Conservation (phyloP, 2,888 invertebrate genomes). For the Troides aeacus region DNA sequence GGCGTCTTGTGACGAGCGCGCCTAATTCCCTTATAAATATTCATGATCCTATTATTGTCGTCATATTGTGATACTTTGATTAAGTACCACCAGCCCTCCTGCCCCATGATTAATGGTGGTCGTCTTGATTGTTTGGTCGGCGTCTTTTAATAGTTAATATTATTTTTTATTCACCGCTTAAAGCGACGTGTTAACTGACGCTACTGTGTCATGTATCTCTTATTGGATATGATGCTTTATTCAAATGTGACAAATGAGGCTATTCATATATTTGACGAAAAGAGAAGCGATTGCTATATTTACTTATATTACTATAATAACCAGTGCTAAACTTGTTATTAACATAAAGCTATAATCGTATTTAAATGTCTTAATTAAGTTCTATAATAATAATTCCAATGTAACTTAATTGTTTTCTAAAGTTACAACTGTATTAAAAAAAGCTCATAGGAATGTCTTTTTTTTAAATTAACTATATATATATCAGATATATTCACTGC, state of each 20-base stretch:
- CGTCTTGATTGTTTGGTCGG: constrained; percentile 43
- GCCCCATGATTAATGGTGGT: constrained; percentile 59
- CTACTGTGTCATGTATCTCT: constrained; percentile 38
- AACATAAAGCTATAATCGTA: too few species aligned
- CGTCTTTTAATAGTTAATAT: constrained; percentile 36
- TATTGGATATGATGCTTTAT: constrained; percentile 17
- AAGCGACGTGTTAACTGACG: constrained; percentile 31
- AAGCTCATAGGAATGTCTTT: too few species aligned
- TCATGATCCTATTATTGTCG: constrained; percentile 66
- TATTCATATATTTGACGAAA: neutral
- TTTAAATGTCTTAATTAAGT: too few species aligned
- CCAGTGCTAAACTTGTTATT: too few species aligned
- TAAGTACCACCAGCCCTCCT: constrained; percentile 64
- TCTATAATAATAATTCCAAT: too few species aligned
- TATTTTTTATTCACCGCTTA: constrained; percentile 32
- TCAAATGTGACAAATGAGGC: constrained; percentile 6
- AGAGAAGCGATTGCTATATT: neutral
- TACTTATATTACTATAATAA: too few species aligned
- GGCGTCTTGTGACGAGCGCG: constrained; percentile 47
- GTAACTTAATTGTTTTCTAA: too few species aligned
- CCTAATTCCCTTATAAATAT: constrained; percentile 74
- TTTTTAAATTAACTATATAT: too few species aligned
- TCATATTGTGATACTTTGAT: constrained; percentile 77
- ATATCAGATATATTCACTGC: too few species aligned
- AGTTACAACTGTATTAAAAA: too few species aligned